These are phyloP conservation scores for Erannis defoliaria DNA, from an alignment of 2,888 invertebrate genomes.

Conservation along the genomic window DNA sequence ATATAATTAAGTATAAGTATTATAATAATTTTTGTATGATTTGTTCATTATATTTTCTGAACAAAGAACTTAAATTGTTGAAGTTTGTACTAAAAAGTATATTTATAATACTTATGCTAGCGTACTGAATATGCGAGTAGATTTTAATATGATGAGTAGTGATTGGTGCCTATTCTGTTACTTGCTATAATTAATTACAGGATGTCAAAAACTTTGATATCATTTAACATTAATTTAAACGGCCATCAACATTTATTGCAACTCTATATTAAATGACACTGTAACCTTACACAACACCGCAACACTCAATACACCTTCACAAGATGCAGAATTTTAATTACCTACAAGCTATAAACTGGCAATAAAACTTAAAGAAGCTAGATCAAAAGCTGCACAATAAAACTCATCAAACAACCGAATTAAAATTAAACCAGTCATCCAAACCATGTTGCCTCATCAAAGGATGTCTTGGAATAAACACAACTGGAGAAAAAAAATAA, in stretches of 20 bases:
- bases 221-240: conserved; percentile 21
- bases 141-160: too few relatives aligned
- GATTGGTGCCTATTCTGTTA: background rate
- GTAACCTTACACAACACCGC: conserved; percentile 14
- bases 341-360: conserved; percentile 36
- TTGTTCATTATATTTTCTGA: too few relatives aligned
- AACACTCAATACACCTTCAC: conserved; percentile 24
- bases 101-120: too few relatives aligned
- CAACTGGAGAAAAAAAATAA: conserved; percentile 51
- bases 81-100: too few relatives aligned
- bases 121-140: too few relatives aligned
- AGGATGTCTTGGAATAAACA: conserved; percentile 76
- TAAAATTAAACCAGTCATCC: conserved; percentile 68
- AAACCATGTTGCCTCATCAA: conserved; percentile 68
- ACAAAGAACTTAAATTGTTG: too few relatives aligned
- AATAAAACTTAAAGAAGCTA: conserved; percentile 39
- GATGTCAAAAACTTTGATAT: background rate
- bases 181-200: conserved; percentile 1
- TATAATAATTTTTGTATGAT: too few relatives aligned
- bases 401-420: conserved; percentile 62
- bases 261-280: background rate
- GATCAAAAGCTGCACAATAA: conserved; percentile 49
- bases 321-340: conserved; percentile 29
- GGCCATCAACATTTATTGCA: conserved; percentile 6
- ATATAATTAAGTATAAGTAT: too few relatives aligned